These are phyloP conservation scores for Bradypodion pumilum DNA, from an alignment of 2,797 vertebrate species.

Conservation along the genomic window DNA sequence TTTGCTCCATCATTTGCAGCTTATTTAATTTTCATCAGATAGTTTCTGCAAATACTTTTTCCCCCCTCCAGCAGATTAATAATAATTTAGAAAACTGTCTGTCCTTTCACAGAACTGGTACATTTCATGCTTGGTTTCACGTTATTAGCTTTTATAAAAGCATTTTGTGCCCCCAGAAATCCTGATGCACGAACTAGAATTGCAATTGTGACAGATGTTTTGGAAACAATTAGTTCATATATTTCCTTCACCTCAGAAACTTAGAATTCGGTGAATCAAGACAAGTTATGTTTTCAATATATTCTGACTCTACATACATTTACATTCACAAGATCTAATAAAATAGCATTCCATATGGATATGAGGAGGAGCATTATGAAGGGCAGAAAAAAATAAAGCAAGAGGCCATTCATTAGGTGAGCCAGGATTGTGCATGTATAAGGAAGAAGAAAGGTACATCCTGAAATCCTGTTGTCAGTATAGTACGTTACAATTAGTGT, in stretches of 20 bases:
- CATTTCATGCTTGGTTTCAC: not conserved
- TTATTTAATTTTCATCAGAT: not conserved
- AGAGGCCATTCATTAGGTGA: not conserved
- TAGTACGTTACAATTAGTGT: no score
- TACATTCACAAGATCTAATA: not conserved
- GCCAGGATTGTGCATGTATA: not conserved
- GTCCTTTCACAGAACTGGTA: not conserved
- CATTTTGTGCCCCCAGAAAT: not conserved
- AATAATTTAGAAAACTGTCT: not conserved
- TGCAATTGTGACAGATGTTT: not conserved
- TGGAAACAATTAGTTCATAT: slow-evolving; percentile 17
- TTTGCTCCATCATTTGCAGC: not conserved
- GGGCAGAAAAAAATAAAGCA: not conserved
- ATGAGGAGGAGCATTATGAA: not conserved
- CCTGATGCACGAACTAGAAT: not conserved
- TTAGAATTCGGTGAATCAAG: not conserved
- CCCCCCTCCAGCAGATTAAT: not conserved
- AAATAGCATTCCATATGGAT: not conserved
- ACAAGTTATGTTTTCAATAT: slow-evolving; percentile 12
- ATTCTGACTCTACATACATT: not conserved
- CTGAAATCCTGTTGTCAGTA: no score
- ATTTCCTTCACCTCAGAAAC: not conserved
- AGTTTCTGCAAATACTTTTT: not conserved
- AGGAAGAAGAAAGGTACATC: no score
- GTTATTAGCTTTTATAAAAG: slow-evolving; percentile 5